Base-by-base conservation (phyloP, 2,888 invertebrate species). In the Cephus nigrinus region DNA sequence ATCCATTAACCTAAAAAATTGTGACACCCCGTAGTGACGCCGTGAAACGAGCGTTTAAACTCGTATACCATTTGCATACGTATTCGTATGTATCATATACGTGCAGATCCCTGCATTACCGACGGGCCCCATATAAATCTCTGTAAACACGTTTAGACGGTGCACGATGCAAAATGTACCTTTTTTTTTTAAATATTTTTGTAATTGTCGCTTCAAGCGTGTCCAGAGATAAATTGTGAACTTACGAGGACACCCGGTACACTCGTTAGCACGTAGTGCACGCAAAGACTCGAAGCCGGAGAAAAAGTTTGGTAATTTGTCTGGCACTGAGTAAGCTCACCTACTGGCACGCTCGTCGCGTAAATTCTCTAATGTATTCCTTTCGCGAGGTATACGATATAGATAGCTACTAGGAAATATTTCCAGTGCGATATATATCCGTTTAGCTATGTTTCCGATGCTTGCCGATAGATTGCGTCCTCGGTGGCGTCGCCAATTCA, bases 211-310 rank as follows among this genome's bases (percentile, higher is more conserved):
- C 33, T 69, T 31, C 11, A 71, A 71, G 4, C 9, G 2, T 23
- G 9, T 23, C 23, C 55, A 23, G 55, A 55, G 55, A 55, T 9
- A 55, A 55, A 55, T 71, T 31, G 71, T 71, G 71, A 71, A n/a
- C 31, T 71, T 33, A 31, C 31, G 31, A 71, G 71, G 11, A 71
- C 32, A 33, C 31, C 32, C 34, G 72, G 71, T 71, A 72, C 40
- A n/a, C 68, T 32, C 15, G 75, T 69, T 35, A 68, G 30, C 34
- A 76, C 69, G 33, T 69, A n/a, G 30, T 75, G 12, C 23, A 40
- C 69, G 31, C 74, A 68, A 69, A 73, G 31, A 23, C 73, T 77
- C 78, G 74, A 36, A 55, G 23, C 71, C 12, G 31, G 23, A 71
- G 32, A 71, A 71, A 55, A 55, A 55, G 23, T 55, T 55, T 23